Base-by-base conservation (phyloP, 2,888 invertebrate genomes). In the Coleophora deauratella region DNA sequence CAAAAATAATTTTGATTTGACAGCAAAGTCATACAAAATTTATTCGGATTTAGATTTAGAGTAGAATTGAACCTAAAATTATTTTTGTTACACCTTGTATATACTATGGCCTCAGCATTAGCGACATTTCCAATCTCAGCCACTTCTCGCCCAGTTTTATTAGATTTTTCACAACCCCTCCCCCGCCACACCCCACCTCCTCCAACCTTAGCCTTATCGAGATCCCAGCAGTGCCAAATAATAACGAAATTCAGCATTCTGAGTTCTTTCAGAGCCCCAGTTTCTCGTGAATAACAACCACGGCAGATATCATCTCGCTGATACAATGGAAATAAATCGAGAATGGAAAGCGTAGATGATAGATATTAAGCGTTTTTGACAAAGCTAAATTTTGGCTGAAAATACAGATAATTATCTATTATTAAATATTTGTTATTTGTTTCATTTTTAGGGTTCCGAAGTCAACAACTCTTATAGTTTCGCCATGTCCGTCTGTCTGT, bases 231-330 rank as follows among this genome's bases (percentile, higher is more conserved):
- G 59, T 66, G 68, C 62, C 71, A 69, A 73, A 77, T 74, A 72
- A 72, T 71, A 76, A 73, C 65, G 63, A 69, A 66, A 76, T 71
- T 72, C 69, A 57, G 66, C 66, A 75, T 74, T 78, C 75, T 73
- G 65, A 67, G 66, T 72, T 62, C 27, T 58, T 55, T 54, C 59
- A 55, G 52, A 57, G 52, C 51, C 51, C 45, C 47, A 40, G 47
- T 41, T 39, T 27, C 42, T 41, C 40, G 40, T 42, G 48, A 54
- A 40, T n/a, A 62, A 63, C 60, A 63, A 62, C 61, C 59, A 54
- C 59, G 63, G n/a, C n/a, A n/a, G n/a, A 63, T 60, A 62, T 55
- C 60, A 56, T 60, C 66, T 64, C 62, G 58, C 62, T 62, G 58
- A 65, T 66, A 58, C 64, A 68, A 66, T 59, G 58, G 65, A 65